phyloP scores from a whole-genome alignment of 2,888 invertebrate species.

The Nudaria mundana region DNA sequence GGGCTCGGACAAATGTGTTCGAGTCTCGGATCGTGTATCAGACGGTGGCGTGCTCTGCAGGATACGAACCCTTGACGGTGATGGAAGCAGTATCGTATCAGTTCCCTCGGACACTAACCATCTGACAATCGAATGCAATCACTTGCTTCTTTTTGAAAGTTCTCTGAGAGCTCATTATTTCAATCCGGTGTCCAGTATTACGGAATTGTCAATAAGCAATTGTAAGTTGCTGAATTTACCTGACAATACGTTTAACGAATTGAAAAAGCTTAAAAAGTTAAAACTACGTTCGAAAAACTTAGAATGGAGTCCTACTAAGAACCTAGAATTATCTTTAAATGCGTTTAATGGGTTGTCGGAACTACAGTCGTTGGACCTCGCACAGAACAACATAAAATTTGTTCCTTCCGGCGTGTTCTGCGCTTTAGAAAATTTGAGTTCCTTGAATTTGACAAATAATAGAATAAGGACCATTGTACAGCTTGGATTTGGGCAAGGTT shows the following conservation, averaged over 20 bases:
- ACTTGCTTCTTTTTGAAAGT: slow-evolving; percentile 89
- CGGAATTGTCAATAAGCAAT: slow-evolving; percentile 87
- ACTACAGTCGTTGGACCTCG: slow-evolving; percentile 89
- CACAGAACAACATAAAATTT: slow-evolving; percentile 91
- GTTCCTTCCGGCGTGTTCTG: slow-evolving; percentile 91
- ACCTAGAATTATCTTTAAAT: slow-evolving; percentile 86
- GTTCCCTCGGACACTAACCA: slow-evolving; percentile 85
- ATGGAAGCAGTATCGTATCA: slow-evolving; percentile 83
- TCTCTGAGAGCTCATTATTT: slow-evolving; percentile 86
- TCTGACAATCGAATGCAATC: slow-evolving; percentile 88
- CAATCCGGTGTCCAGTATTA: slow-evolving; percentile 86
- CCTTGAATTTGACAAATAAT: slow-evolving; percentile 92
- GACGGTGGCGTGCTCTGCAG: slow-evolving; percentile 84
- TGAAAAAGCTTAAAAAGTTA: slow-evolving; percentile 89
- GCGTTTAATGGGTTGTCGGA: slow-evolving; percentile 90
- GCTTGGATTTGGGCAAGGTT: slow-evolving; percentile 85
- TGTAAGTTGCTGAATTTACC: slow-evolving; percentile 91
- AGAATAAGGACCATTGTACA: slow-evolving; percentile 89
- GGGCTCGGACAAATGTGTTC: slow-evolving; percentile 75
- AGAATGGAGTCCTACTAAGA: slow-evolving; percentile 88
- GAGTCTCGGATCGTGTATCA: slow-evolving; percentile 63
- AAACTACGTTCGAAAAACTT: slow-evolving; percentile 90
- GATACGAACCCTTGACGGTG: slow-evolving; percentile 86
- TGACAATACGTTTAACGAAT: slow-evolving; percentile 88
- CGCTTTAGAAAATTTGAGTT: slow-evolving; percentile 88